phyloP scores from a whole-genome alignment of 2,113 vertebrate species.

The Pseudolaguvia tuberculata region DNA sequence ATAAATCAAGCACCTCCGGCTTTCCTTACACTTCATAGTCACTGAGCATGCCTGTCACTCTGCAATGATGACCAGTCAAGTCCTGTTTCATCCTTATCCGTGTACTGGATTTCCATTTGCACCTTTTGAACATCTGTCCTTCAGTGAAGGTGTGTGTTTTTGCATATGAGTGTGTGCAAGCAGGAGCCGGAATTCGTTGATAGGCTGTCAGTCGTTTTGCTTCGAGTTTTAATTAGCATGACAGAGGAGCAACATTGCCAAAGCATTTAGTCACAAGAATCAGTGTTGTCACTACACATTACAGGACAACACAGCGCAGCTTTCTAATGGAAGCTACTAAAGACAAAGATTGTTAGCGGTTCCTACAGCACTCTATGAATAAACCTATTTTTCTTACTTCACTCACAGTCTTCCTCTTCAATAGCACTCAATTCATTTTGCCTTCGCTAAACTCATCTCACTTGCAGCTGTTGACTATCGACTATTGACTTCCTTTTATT shows the following conservation, averaged over 20 bases:
- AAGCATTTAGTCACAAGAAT: conserved; percentile 73
- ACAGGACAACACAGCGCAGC: conserved; percentile 58
- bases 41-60: conserved; percentile 49
- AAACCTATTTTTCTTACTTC: conserved; percentile 45
- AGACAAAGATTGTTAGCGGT: conserved; percentile 52
- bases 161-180: conserved; percentile 17
- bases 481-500: not conserved
- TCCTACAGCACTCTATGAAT: conserved; percentile 57
- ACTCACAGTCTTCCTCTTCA: not conserved
- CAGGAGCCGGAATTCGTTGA: conserved; percentile 47
- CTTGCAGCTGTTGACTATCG: not conserved
- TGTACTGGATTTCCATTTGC: conserved; percentile 15
- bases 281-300: conserved; percentile 73
- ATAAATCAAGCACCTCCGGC: conserved; percentile 7
- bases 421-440: conserved; percentile 19
- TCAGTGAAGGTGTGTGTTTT: not conserved
- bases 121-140: conserved; percentile 25
- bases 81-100: conserved; percentile 31
- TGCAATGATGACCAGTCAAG: conserved; percentile 34
- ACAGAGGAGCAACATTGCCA: conserved; percentile 67
- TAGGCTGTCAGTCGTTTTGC: conserved; percentile 61
- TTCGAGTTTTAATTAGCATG: conserved; percentile 68
- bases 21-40: conserved; percentile 42
- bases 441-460: conserved; percentile 6
- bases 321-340: conserved; percentile 55